A percentile compares a stretch with the other conserved stretches of the same genome.
phyloP scores from a whole-genome alignment of 2,888 invertebrate species.

The Stictocephala bisonia region DNA sequence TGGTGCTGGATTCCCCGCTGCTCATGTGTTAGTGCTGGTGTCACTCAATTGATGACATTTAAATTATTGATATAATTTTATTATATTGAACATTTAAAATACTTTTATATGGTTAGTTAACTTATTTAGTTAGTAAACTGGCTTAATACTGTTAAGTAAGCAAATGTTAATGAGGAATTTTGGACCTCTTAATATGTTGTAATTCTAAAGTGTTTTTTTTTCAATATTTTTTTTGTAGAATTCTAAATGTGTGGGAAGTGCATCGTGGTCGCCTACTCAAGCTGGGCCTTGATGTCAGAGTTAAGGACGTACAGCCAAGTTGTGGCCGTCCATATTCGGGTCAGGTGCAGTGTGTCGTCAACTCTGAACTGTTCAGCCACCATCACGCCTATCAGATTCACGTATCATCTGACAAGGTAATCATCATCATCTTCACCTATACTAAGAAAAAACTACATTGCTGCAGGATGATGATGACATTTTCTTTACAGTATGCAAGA shows the following conservation, averaged over 20 bases:
- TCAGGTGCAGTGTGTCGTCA: slow-evolving; percentile 69
- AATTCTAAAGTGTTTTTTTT: slow-evolving; percentile 5
- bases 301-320: slow-evolving; percentile 65
- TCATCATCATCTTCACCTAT: too few relatives aligned
- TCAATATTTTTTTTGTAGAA: slow-evolving; percentile 61
- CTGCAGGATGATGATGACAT: too few relatives aligned
- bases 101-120: too few relatives aligned
- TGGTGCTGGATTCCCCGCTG: too few relatives aligned
- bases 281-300: slow-evolving; percentile 66
- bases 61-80: too few relatives aligned
- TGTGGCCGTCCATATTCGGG: slow-evolving; percentile 64
- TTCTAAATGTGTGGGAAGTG: slow-evolving; percentile 68
- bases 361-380: slow-evolving; percentile 66
- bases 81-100: too few relatives aligned
- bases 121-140: background rate
- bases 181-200: too few relatives aligned
- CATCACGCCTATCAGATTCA: slow-evolving; percentile 68
- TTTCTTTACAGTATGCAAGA: too few relatives aligned
- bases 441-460: background rate
- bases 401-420: slow-evolving; percentile 66
- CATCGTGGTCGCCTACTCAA: slow-evolving; percentile 66
- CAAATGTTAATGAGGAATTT: too few relatives aligned
- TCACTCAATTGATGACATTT: too few relatives aligned
- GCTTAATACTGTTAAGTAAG: slow-evolving; percentile 5
- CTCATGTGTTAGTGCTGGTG: too few relatives aligned